Evolutionary conservation across 2,888 invertebrate genomes (phyloP).

Genomic region (Cryptus armator): DNA sequence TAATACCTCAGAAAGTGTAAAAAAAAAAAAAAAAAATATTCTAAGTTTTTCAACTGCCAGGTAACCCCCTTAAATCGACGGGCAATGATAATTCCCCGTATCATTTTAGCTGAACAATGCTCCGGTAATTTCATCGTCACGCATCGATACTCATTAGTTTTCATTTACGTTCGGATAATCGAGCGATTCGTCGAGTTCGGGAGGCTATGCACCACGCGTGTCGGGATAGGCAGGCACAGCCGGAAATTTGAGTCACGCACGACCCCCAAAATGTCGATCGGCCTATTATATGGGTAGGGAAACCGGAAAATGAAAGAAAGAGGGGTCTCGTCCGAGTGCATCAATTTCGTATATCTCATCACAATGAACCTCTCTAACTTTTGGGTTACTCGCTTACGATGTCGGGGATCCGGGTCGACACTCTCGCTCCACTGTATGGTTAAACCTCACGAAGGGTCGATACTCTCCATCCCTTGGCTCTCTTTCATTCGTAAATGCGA

Average conservation of each 20-base stretch:
- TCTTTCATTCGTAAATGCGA: background rate
- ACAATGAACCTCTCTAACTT: constrained; percentile 30
- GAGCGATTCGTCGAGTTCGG: background rate
- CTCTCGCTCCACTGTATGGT: constrained; percentile 2
- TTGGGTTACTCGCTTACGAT: constrained; percentile 6
- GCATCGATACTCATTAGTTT: constrained; percentile 4
- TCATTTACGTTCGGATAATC: background rate
- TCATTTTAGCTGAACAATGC: background rate
- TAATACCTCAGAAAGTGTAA: no score
- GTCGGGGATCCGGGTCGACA: constrained; percentile 51
- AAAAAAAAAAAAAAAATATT: no score
- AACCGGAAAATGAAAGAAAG: constrained; percentile 17
- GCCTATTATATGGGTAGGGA: background rate
- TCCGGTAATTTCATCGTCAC: background rate
- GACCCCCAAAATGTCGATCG: background rate
- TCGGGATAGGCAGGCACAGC: constrained; percentile 55
- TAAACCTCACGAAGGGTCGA: constrained; percentile 7
- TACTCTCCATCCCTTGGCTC: background rate
- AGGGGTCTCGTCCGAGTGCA: background rate
- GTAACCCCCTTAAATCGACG: no score
- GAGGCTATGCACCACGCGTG: constrained; percentile 14
- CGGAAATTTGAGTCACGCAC: constrained; percentile 9
- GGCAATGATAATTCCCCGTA: background rate
- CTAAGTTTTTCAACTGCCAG: no score
- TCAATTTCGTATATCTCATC: constrained; percentile 8